Evolutionary conservation across 2,797 vertebrate genomes (phyloP), one percentile per base, ranked within the genome.

Genomic region (Rhinichthys osculus): DNA sequence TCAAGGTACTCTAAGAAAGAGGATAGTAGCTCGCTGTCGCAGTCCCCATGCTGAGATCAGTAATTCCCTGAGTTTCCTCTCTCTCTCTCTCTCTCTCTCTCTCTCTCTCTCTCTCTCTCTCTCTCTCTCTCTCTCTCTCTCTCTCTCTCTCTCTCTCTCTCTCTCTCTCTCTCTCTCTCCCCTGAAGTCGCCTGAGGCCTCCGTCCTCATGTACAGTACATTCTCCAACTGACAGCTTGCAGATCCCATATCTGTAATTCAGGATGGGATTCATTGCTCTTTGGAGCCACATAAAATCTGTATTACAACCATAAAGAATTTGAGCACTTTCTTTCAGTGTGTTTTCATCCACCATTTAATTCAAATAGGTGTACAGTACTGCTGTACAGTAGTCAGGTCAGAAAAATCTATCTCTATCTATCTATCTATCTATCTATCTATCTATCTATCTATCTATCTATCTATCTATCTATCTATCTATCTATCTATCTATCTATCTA

Each of bases 291-390:
- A 94, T 95, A 93, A 95, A 95, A 95, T 93, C 93, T 94, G 94
- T 95, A 95, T 95, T 95, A 94, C 91, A 88, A 90, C 92, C 90
- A 94, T 96, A 95, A 95, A 95, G 94, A 94, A 94, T 91, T 89
- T 74, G 5, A 89, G 71, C 88, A 91, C 93, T 71, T 73, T 89
- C 81, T 90, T 89, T 87, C 78, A 69, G 85, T 91, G 86, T 91
- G 82, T 90, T 84, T 84, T 84, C 50, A 44, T 88, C 86, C 87
- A 79, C 83, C 81, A 54, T 91, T 94, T 93, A 91, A 93, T 91
- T 90, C 92, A 94, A 93, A 92, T 92, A 93, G 89, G 83, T 89
- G 93, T 44, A 66, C 59, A 30, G 27, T 47, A 13, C 14, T 44
- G 57, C 23, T 79, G 16, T 21, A 27, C 59, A 47, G 30, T 30